phyloP scores from a whole-genome alignment of 37 sponge, comb jelly and placozoan species.

The Amphimedon queenslandica region DNA sequence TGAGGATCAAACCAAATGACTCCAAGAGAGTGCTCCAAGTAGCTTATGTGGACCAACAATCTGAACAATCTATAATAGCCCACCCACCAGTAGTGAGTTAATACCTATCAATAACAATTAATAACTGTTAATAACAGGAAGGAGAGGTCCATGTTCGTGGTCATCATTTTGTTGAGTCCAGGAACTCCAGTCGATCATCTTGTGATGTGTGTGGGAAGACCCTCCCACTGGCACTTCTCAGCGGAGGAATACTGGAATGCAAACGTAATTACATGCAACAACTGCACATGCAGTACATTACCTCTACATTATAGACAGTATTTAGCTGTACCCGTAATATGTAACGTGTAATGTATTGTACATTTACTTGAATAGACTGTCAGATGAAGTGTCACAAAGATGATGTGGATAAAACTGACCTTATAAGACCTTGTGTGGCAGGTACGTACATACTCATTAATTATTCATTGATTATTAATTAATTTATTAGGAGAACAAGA shows the following conservation, averaged over 20 bases:
- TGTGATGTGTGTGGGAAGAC: conserved; percentile 77
- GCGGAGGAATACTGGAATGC: conserved; percentile 41
- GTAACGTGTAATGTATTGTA: not conserved
- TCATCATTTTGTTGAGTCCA: conserved; percentile 64
- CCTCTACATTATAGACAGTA: not conserved
- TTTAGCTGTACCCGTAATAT: not conserved
- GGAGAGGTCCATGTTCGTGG: conserved; percentile 25
- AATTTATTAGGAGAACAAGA: conserved; percentile 34
- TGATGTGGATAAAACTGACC: conserved; percentile 42
- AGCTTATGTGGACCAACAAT: not conserved
- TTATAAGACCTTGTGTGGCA: conserved; percentile 64
- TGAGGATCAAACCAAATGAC: conserved; percentile 61
- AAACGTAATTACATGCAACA: conserved; percentile 29
- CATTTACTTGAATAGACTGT: conserved; percentile 38
- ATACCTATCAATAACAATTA: too few relatives aligned
- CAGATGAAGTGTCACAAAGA: conserved; percentile 79
- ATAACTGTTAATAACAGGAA: too few relatives aligned
- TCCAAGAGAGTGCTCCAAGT: conserved; percentile 20
- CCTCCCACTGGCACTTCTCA: conserved; percentile 26
- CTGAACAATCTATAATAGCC: not conserved
- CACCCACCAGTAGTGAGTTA: not conserved
- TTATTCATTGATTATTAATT: not conserved
- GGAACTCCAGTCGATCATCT: conserved; percentile 44
- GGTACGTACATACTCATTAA: not conserved
- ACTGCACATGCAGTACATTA: not conserved